Conservation (phyloP, 2,888 invertebrate species). For the Argyra leucocephala region DNA sequence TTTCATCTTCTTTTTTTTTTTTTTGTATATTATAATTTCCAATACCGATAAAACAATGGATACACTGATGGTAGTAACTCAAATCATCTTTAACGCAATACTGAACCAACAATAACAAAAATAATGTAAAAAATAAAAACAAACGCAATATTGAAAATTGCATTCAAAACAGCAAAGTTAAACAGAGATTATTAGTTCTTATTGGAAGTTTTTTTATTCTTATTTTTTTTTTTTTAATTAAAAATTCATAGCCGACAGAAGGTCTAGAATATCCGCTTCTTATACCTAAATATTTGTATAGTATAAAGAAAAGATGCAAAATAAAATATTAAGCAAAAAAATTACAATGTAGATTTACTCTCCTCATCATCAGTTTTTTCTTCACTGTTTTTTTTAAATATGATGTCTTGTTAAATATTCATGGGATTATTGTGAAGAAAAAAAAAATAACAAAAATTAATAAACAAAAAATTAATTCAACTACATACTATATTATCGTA, state of each 20-base stretch:
- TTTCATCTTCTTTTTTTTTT: no score
- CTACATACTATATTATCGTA: not conserved
- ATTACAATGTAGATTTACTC: no score
- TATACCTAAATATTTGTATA: not conserved
- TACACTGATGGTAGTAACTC: no score
- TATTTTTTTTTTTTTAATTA: not conserved
- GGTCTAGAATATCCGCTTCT: conserved; percentile 4
- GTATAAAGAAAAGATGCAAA: no score
- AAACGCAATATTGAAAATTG: not conserved
- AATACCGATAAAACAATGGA: no score
- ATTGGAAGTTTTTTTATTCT: not conserved
- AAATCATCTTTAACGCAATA: no score
- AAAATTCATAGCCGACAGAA: not conserved
- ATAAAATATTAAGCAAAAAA: no score
- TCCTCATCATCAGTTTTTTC: not conserved
- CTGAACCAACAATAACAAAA: no score
- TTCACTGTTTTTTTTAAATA: not conserved
- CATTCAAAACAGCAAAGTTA: not conserved
- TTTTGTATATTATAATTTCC: no score
- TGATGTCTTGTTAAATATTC: not conserved
- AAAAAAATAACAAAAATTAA: not conserved
- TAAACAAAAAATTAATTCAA: not conserved
- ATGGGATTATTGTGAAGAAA: not conserved
- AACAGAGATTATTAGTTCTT: not conserved
- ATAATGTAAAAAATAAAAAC: not conserved